Evolutionary conservation across 2,888 invertebrate species (phyloP).

Genomic region (Cephalotes varians): DNA sequence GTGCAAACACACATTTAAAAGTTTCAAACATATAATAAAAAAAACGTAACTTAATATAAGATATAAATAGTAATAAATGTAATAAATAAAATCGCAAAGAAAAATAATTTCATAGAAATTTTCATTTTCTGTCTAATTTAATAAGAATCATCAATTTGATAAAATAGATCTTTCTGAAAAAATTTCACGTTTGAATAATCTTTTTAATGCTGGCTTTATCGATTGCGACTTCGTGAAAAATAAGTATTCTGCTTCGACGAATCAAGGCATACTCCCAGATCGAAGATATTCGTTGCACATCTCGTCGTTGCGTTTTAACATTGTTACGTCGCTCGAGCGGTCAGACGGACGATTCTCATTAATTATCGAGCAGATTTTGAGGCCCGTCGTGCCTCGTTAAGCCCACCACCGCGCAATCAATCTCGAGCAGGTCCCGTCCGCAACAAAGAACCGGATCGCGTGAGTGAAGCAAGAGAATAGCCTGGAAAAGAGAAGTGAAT

Average conservation of each 20-base stretch:
- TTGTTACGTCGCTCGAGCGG: slow-evolving; percentile 5
- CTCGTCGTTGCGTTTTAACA: slow-evolving; percentile 27
- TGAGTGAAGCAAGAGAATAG: slow-evolving; percentile 58
- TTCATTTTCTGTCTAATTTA: background rate
- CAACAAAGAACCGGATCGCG: slow-evolving; percentile 73
- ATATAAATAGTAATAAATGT: background rate
- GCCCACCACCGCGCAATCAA: slow-evolving; percentile 68
- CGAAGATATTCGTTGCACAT: background rate
- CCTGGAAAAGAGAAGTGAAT: background rate
- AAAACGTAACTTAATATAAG: background rate
- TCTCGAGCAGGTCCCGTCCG: slow-evolving; percentile 52
- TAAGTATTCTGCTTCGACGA: background rate
- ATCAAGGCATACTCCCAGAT: background rate
- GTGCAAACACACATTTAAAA: background rate
- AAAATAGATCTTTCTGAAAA: background rate
- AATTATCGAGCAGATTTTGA: slow-evolving; percentile 67
- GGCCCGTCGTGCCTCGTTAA: slow-evolving; percentile 66
- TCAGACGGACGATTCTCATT: slow-evolving; percentile 60
- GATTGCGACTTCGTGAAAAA: background rate
- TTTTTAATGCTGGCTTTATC: background rate
- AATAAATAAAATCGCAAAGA: background rate
- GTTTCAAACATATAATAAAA: background rate
- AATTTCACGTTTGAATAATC: background rate
- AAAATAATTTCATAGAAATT: background rate
- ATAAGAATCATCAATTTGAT: background rate